Base-by-base conservation (phyloP, 2,113 vertebrate genomes). In the Datnioides undecimradiatus region DNA sequence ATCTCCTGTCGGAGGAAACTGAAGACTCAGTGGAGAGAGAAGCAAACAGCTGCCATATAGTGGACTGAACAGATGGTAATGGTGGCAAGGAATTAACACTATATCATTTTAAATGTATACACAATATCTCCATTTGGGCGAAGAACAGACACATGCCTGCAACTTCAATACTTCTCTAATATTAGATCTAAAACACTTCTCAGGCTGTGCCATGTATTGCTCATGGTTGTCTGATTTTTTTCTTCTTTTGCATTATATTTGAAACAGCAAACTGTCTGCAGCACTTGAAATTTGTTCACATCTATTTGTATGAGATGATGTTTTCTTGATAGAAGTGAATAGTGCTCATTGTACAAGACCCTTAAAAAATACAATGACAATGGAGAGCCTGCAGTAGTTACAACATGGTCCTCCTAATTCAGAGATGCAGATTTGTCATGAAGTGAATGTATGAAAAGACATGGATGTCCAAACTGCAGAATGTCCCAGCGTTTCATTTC, bases 11-110 rank as follows among this genome's bases (percentile, higher is more conserved):
- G 43, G 55, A 79, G 55, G 80, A 92, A 93, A 93, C 74, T 75
- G 65, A 93, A 89, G 80, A 79, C 88, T 77, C 67, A 7, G 60
- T 27, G 1, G 49, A 77, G 71, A 83, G 49, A 76, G 48, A 89
- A 57, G 55, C 73, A 64, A 84, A 82, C 90, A 94, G 90, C 88
- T 94, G 93, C 68, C 81, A 76, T 23, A 33, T 38, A 73, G 73
- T 55, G 49, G 82, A 76, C 83, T 59, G 62, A 92, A 67, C 91
- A 94, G 92, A 92, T 92, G 90, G 90, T 19, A 27, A 74, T 8
- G 63, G 79, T 84, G 79, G 79, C 68, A 70, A 70, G 79, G 87
- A 82, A 55, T 90, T 80, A 91, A 79, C 63, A 64, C 83, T 8
- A 23, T 82, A 87, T 88, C 76, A 82, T 87, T 81, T 80, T 64